phyloP scores from a whole-genome alignment of 2,113 vertebrate species.

The Neodon shergylaensis region DNA sequence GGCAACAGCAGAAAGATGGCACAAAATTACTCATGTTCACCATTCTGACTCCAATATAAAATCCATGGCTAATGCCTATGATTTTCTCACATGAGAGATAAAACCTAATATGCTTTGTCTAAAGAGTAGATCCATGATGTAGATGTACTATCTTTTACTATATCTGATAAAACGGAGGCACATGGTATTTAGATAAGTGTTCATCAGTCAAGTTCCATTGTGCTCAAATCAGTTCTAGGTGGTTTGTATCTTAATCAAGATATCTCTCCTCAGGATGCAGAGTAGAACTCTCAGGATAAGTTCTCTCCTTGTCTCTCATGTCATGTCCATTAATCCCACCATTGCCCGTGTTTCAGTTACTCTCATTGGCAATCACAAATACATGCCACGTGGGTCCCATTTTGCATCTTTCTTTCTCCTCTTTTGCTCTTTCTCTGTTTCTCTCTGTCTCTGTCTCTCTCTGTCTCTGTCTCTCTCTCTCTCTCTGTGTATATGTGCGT shows the following conservation, averaged over 20 bases:
- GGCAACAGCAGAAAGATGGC: not conserved
- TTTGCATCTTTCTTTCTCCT: not conserved
- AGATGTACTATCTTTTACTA: not conserved
- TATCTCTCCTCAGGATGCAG: not conserved
- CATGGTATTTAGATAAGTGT: not conserved
- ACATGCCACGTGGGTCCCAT: too few species aligned
- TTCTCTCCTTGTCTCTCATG: not conserved
- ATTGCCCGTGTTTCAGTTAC: too few species aligned
- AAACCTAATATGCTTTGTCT: not conserved
- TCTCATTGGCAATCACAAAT: not conserved
- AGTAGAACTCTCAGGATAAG: rapidly evolving
- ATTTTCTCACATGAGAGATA: not conserved
- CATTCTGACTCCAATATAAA: not conserved
- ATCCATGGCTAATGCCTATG: not conserved
- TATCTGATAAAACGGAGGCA: not conserved
- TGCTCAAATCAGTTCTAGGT: not conserved
- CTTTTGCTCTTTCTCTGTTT: not conserved
- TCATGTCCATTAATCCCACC: too few species aligned
- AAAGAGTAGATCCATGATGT: not conserved
- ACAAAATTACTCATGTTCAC: not conserved
- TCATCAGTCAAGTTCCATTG: not conserved
- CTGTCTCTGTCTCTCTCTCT: not conserved
- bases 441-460: not conserved
- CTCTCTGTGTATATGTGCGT: too few species aligned
- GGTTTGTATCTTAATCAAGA: not conserved